Conservation (phyloP, 2,113 vertebrate species). For the Gambusia holbrooki region DNA sequence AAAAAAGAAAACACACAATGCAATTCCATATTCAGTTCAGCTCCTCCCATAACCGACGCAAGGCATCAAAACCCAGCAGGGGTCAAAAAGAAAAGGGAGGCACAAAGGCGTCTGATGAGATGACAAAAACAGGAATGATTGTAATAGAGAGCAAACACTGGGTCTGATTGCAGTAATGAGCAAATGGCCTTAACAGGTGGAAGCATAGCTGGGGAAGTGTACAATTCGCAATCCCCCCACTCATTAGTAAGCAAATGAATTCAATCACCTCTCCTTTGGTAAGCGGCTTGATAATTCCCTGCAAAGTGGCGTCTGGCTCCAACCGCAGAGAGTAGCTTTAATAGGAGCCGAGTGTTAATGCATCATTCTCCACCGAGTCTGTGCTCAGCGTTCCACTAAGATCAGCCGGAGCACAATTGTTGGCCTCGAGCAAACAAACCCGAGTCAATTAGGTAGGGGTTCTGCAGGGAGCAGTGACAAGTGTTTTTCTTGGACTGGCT, state of each 20-base stretch:
- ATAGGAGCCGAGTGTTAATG: conserved; percentile 61
- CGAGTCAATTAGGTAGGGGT: conserved; percentile 52
- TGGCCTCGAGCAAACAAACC: conserved; percentile 56
- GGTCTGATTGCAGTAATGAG: conserved; percentile 63
- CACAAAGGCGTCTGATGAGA: conserved; percentile 55
- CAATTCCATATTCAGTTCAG: not conserved
- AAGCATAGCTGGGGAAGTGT: conserved; percentile 49
- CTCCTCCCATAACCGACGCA: not conserved
- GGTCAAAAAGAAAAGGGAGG: conserved; percentile 9
- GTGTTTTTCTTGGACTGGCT: conserved; percentile 40
- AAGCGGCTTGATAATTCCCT: conserved; percentile 65
- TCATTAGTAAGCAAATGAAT: conserved; percentile 74
- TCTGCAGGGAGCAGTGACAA: conserved; percentile 43
- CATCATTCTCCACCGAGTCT: conserved; percentile 45
- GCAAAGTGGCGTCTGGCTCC: conserved; percentile 62
- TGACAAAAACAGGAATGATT: conserved; percentile 56
- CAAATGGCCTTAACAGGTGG: conserved; percentile 62
- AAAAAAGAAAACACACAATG: not conserved
- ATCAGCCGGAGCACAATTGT: conserved; percentile 36
- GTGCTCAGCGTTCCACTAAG: conserved; percentile 22
- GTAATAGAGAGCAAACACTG: conserved; percentile 46
- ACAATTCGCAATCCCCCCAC: conserved; percentile 45
- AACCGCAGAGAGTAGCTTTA: conserved; percentile 54
- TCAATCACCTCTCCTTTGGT: conserved; percentile 64
- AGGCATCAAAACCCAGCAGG: not conserved